phyloP scores from a whole-genome alignment of 2,888 invertebrate species.

The Ypsolopha sequella region DNA sequence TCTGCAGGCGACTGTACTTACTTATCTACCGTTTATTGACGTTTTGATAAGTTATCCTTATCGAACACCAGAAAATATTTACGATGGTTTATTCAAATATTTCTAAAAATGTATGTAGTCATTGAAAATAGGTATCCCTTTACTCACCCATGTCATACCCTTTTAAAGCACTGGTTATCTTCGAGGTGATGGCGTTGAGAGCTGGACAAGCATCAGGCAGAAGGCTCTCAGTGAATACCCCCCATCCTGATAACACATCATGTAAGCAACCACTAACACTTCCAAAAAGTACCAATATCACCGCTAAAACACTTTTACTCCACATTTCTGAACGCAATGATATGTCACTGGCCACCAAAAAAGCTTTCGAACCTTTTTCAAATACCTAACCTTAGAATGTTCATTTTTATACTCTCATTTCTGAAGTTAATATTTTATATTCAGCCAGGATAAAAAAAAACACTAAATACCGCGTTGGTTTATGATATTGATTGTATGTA shows the following conservation, averaged over 20 bases:
- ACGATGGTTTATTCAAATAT: too few relatives aligned
- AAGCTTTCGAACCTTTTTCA: too few relatives aligned
- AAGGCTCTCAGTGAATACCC: conserved; percentile 39
- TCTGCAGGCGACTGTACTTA: too few relatives aligned
- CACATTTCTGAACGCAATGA: not conserved
- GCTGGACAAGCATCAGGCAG: conserved; percentile 38
- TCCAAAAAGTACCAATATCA: conserved; percentile 18
- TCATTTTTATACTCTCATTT: too few relatives aligned
- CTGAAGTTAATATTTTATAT: too few relatives aligned
- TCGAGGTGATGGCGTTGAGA: conserved; percentile 29
- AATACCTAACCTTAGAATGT: too few relatives aligned
- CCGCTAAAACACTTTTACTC: conserved; percentile 19
- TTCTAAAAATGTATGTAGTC: too few relatives aligned
- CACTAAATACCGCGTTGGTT: too few relatives aligned
- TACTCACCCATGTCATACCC: conserved; percentile 32
- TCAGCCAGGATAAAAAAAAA: too few relatives aligned
- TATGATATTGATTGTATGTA: not conserved
- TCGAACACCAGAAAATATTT: too few relatives aligned
- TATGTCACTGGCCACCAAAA: not conserved
- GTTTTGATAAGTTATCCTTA: too few relatives aligned
- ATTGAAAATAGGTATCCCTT: not conserved
- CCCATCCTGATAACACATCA: conserved; percentile 32
- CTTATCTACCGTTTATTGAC: too few relatives aligned
- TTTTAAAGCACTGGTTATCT: conserved; percentile 36
- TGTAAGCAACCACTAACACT: conserved; percentile 12